Conservation (phyloP, 2,888 invertebrate genomes). For the Neocrepidodera transversa region DNA sequence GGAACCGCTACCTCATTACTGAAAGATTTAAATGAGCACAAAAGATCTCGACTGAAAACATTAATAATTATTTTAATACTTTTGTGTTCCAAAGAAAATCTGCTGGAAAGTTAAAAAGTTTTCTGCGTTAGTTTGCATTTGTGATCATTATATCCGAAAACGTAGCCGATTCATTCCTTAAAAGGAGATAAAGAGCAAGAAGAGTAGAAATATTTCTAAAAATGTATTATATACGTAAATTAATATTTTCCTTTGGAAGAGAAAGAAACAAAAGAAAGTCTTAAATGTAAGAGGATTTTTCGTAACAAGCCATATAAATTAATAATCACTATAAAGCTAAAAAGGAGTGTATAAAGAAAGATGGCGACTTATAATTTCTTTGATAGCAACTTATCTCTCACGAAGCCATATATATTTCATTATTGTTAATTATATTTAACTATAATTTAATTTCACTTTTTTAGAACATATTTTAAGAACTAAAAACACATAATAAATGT, state of each 20-base stretch:
- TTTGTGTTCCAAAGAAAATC: constrained; percentile 19
- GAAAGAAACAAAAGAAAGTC: constrained; percentile 53
- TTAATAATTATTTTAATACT: constrained; percentile 16
- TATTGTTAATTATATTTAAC: constrained; percentile 19
- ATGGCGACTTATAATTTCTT: constrained; percentile 51
- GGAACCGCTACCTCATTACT: constrained; percentile 9
- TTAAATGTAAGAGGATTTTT: constrained; percentile 54
- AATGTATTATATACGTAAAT: constrained; percentile 28
- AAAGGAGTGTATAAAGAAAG: constrained; percentile 46
- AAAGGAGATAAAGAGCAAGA: constrained; percentile 18
- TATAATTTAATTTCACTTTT: no score
- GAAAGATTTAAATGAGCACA: constrained; percentile 11
- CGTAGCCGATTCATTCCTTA: constrained; percentile 7
- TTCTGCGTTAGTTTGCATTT: constrained; percentile 21
- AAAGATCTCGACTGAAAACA: constrained; percentile 11
- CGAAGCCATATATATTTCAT: constrained; percentile 5
- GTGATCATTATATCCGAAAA: constrained; percentile 22
- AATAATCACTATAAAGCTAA: constrained; percentile 51
- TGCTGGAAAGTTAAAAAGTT: constrained; percentile 13
- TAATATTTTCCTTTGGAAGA: constrained; percentile 21
- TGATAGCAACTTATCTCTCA: constrained; percentile 38
- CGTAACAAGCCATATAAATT: constrained; percentile 56
- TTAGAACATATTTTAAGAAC: no score
- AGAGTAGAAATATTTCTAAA: constrained; percentile 18
- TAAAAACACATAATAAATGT: no score